phyloP scores from a whole-genome alignment of 2,888 invertebrate species.

The Caenorhabditis sp. region DNA sequence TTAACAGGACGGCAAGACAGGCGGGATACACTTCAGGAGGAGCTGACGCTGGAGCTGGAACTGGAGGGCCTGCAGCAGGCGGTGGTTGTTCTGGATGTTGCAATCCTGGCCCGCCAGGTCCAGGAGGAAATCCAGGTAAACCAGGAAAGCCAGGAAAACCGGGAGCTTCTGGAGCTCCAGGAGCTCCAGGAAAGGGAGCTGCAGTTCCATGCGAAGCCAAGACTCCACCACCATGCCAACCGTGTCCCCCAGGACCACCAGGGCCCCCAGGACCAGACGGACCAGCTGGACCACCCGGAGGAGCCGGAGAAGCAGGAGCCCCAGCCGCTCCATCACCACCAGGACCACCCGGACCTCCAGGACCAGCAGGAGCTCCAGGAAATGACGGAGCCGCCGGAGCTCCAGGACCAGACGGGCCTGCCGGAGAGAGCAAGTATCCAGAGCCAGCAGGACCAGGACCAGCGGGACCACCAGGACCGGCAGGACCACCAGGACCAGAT shows the following conservation, averaged over 20 bases:
- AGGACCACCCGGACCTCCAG: constrained; percentile 63
- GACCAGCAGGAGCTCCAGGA: constrained; percentile 59
- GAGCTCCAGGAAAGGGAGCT: constrained; percentile 62
- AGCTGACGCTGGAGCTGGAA: constrained; percentile 26
- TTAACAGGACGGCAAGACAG: constrained; percentile 57
- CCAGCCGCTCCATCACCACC: constrained; percentile 67
- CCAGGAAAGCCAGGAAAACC: constrained; percentile 61
- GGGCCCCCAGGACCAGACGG: constrained; percentile 64
- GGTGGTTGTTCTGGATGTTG: constrained; percentile 58
- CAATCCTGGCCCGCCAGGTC: constrained; percentile 58
- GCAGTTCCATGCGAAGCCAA: constrained; percentile 46
- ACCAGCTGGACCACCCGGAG: constrained; percentile 58
- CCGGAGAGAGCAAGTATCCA: constrained; percentile 50
- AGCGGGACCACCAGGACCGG: constrained; percentile 57
- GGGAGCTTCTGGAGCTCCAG: constrained; percentile 65
- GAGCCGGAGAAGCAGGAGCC: constrained; percentile 41
- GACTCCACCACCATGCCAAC: constrained; percentile 56
- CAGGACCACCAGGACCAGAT: constrained; percentile 58
- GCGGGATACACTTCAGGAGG: constrained; percentile 40
- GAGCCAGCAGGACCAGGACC: constrained; percentile 53
- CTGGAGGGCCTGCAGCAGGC: constrained; percentile 8
- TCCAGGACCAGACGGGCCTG: constrained; percentile 53
- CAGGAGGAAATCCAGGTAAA: constrained; percentile 52
- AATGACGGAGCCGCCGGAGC: constrained; percentile 43
- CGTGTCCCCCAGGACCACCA: constrained; percentile 65